phyloP scores from a whole-genome alignment of 92 coral and sea anemone genomes.

The Umimayanthus kanabou region DNA sequence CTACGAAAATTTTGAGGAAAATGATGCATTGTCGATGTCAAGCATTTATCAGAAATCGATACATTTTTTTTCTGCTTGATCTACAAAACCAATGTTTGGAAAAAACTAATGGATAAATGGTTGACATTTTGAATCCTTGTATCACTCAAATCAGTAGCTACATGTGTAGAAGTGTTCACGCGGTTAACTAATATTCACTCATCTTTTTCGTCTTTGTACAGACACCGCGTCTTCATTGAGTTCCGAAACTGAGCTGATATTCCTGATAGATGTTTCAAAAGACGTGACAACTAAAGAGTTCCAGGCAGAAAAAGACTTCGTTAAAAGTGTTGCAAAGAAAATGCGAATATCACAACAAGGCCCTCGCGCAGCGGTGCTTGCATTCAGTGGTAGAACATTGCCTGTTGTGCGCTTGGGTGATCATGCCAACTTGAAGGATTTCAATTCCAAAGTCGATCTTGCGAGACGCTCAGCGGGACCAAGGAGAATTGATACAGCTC shows the following conservation, averaged over 20 bases:
- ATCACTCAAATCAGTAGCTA: background rate
- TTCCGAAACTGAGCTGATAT: slow-evolving; percentile 12
- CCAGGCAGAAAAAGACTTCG: slow-evolving; percentile 28
- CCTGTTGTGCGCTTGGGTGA: slow-evolving; percentile 10
- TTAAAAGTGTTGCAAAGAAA: slow-evolving; percentile 18
- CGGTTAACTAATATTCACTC: background rate
- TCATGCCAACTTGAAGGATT: slow-evolving; percentile 2
- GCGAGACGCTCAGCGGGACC: slow-evolving; percentile 6
- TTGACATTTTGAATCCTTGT: too few relatives aligned
- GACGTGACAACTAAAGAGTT: slow-evolving; percentile 9
- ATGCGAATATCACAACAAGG: slow-evolving; percentile 26
- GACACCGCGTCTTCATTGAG: slow-evolving; percentile 19
- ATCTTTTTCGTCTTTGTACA: background rate
- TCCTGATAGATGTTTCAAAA: slow-evolving; percentile 29
- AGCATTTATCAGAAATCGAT: too few relatives aligned
- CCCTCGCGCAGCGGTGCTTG: slow-evolving; percentile 14
- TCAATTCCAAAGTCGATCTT: slow-evolving; percentile 28
- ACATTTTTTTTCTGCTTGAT: too few relatives aligned
- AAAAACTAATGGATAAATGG: too few relatives aligned
- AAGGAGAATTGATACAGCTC: slow-evolving; percentile 22
- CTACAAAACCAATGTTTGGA: too few relatives aligned
- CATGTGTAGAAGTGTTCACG: too few relatives aligned
- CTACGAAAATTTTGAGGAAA: too few relatives aligned
- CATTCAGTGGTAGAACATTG: slow-evolving; percentile 1
- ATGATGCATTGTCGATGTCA: too few relatives aligned